Evolutionary conservation across 2,888 invertebrate species (phyloP).

Genomic region (Apodemia duryi): DNA sequence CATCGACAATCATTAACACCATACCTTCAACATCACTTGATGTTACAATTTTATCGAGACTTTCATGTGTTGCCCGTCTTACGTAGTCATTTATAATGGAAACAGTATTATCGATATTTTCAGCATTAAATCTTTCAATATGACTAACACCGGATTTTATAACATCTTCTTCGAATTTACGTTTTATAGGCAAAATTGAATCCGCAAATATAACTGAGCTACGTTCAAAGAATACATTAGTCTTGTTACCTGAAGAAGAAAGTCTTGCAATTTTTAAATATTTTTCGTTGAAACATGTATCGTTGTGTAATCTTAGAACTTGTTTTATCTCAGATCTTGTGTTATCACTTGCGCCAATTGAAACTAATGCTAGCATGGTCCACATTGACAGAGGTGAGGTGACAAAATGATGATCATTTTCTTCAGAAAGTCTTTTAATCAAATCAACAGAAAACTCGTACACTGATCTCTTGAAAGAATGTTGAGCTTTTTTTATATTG

Average conservation of each 20-base stretch:
- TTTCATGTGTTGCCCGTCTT: constrained; percentile 41
- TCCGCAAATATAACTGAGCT: constrained; percentile 53
- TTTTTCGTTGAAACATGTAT: constrained; percentile 54
- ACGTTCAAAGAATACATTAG: constrained; percentile 44
- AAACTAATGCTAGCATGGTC: constrained; percentile 50
- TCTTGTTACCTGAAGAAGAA: constrained; percentile 30
- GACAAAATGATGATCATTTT: constrained; percentile 60
- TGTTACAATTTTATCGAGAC: constrained; percentile 50
- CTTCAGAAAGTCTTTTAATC: constrained; percentile 38
- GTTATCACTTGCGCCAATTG: constrained; percentile 50
- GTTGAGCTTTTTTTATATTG: constrained; percentile 30
- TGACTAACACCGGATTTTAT: constrained; percentile 40
- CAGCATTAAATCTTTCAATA: constrained; percentile 43
- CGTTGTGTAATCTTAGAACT: constrained; percentile 45
- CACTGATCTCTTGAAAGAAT: constrained; percentile 35
- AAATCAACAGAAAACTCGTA: constrained; percentile 39
- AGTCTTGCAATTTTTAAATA: constrained; percentile 46
- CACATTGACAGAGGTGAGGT: constrained; percentile 57
- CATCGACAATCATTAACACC: constrained; percentile 49
- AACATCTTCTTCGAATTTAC: constrained; percentile 39
- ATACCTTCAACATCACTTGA: constrained; percentile 46
- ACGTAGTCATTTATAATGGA: constrained; percentile 44
- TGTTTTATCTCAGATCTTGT: constrained; percentile 48
- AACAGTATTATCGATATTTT: constrained; percentile 41
- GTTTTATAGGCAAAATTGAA: constrained; percentile 37